Conservation (phyloP, 2,888 invertebrate species). For the Herminia tarsipennalis region DNA sequence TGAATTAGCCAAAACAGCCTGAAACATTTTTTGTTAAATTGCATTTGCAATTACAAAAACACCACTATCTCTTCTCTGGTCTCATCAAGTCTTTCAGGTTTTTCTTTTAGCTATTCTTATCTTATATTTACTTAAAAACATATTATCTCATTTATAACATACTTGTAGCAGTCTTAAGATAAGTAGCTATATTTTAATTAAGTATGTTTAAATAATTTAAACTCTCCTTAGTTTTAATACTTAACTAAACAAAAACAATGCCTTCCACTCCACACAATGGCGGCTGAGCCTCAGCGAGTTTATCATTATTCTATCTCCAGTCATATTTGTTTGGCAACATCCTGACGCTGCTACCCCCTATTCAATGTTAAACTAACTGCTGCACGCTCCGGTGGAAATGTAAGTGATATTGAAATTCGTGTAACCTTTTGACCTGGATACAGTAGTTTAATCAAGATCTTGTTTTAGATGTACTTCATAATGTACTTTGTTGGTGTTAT, state of each 20-base stretch:
- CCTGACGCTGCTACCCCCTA: conserved; percentile 44
- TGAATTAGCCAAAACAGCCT: too few relatives aligned
- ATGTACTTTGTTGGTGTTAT: too few relatives aligned
- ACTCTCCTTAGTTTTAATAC: conserved; percentile 28
- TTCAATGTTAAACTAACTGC: conserved; percentile 56
- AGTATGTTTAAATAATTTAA: conserved; percentile 2
- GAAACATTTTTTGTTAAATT: too few relatives aligned
- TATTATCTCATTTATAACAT: too few relatives aligned
- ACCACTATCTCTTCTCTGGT: too few relatives aligned
- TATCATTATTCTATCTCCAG: conserved; percentile 49
- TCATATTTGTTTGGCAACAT: conserved; percentile 56
- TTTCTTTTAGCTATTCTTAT: too few relatives aligned
- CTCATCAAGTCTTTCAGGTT: too few relatives aligned
- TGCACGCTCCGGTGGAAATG: conserved; percentile 33
- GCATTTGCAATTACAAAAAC: too few relatives aligned
- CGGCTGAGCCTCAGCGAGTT: conserved; percentile 25
- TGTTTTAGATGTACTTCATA: too few relatives aligned
- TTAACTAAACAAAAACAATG: conserved; percentile 44
- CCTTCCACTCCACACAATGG: conserved; percentile 40
- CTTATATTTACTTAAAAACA: too few relatives aligned
- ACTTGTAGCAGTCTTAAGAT: too few relatives aligned
- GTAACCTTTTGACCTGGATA: conserved; percentile 26
- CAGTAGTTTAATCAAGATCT: not conserved
- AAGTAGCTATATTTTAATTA: not conserved
- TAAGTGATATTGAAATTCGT: conserved; percentile 33